Evolutionary conservation across 2,888 invertebrate species (phyloP), one percentile per base, ranked within the genome.

Genomic region (Lordiphosa fenestrarum): DNA sequence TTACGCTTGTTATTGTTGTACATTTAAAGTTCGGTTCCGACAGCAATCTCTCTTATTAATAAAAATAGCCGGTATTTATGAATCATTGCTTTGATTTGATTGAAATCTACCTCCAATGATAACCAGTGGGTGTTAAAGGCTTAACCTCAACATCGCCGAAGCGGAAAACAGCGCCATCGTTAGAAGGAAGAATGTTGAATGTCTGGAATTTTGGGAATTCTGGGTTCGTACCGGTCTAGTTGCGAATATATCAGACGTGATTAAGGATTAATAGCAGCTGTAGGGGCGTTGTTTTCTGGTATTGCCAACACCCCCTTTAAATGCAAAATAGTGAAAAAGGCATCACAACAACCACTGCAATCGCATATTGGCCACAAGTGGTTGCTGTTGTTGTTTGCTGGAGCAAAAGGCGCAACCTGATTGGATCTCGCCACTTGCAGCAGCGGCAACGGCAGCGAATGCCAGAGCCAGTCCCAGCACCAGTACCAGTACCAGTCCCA

Each of bases 231-330:
- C 19, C 19, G 19, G 19, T 19, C 19, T 19, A 19, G 19, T 4
- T 19, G 19, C 4, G 19, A 19, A 19, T 19, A 19, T 19, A 4
- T 30, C 23, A 35, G 50, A 47, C 54, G 59, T 67, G 76, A 72
- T 80, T 76, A 80, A 66, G 84, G 78, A 73, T 68, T 77, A 84
- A 77, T 77, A 82, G 73, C 77, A 84, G 82, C 77, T 81, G 73
- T 62, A 65, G 73, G 71, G 84, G 84, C 84, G 75, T 78, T 69
- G 50, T 78, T 37, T 46, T 40, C 66, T 60, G 50, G 54, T 39
- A 46, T 53, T 56, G 61, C 60, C 78, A 77, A 73, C 70, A 41
- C 82, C 75, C 83, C 76, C 54, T 66, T 56, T 57, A 63, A 82
- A 78, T 84, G 84, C 78, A 77, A 77, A 77, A 67, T 84, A 77